Conservation (phyloP, 2,113 vertebrate genomes). For the Tonatia bakeri region DNA sequence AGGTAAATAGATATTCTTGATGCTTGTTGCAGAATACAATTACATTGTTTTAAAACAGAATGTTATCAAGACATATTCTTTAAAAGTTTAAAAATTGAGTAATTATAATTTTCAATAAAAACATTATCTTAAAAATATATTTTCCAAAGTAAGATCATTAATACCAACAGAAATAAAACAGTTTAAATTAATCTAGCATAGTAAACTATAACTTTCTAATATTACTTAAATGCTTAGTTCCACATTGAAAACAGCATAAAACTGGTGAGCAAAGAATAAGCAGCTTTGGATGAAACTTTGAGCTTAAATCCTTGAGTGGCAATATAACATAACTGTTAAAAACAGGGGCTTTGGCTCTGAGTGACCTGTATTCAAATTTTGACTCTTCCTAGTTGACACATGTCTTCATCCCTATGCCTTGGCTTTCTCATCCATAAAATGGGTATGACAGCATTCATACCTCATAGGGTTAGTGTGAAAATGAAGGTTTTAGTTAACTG, state of each 20-base stretch:
- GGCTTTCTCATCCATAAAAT: neutral
- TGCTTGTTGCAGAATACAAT: neutral
- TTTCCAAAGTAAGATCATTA: neutral
- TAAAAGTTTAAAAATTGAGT: neutral
- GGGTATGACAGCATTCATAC: neutral
- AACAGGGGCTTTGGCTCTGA: neutral
- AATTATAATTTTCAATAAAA: neutral
- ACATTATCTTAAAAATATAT: neutral
- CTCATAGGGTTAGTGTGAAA: neutral
- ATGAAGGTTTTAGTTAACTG: neutral
- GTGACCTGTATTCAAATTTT: neutral
- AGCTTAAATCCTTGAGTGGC: neutral
- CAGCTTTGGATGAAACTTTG: neutral
- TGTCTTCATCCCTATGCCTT: neutral
- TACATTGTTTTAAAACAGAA: neutral
- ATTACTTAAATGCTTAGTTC: neutral
- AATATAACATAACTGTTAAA: neutral
- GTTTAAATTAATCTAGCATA: slow-evolving; percentile 5
- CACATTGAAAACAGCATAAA: neutral
- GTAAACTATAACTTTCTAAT: neutral
- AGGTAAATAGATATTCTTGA: neutral
- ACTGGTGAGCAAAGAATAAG: neutral
- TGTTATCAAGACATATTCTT: neutral
- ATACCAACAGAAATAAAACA: neutral
- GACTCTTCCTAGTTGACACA: neutral